Percentiles rank a stretch among this genome's conserved stretches.
These are phyloP conservation scores for Tribolium freemani DNA, from an alignment of 2,888 invertebrate species.

Conservation along the genomic window DNA sequence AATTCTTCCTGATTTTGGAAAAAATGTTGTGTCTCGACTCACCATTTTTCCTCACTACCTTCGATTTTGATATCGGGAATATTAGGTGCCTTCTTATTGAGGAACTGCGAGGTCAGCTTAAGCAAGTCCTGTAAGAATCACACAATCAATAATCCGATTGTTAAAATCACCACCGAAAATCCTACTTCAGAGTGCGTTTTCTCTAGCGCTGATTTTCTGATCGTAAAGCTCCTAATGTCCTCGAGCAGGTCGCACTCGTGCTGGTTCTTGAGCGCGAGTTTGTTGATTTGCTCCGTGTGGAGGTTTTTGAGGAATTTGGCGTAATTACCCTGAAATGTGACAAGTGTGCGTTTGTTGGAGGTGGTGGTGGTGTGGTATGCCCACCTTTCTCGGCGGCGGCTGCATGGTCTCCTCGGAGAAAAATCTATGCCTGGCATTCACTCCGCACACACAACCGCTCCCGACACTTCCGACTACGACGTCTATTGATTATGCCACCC, in stretches of 20 bases:
- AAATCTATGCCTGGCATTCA: slow-evolving; percentile 54
- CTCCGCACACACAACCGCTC: slow-evolving; percentile 60
- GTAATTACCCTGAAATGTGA: slow-evolving; percentile 84
- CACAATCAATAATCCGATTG: slow-evolving; percentile 3
- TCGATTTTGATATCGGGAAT: slow-evolving; percentile 93
- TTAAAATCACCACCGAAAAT: slow-evolving; percentile 49
- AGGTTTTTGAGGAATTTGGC: slow-evolving; percentile 93
- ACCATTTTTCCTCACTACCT: slow-evolving; percentile 93
- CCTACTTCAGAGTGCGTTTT: slow-evolving; percentile 93
- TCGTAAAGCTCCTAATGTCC: slow-evolving; percentile 91
- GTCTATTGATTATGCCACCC: slow-evolving; percentile 66
- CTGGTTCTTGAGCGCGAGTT: slow-evolving; percentile 93
- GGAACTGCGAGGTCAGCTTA: slow-evolving; percentile 91
- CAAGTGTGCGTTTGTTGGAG: slow-evolving; percentile 2
- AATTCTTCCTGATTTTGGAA: too few species aligned
- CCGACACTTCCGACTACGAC: slow-evolving; percentile 58
- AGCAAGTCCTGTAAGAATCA: slow-evolving; percentile 79
- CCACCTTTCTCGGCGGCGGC: slow-evolving; percentile 90
- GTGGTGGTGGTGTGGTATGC: slow-evolving; percentile 32
- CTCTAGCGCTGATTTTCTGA: slow-evolving; percentile 93
- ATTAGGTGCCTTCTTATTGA: slow-evolving; percentile 94
- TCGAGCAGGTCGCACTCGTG: slow-evolving; percentile 96
- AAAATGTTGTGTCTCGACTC: slow-evolving; percentile 59
- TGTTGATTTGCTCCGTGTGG: slow-evolving; percentile 93
- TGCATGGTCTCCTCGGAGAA: slow-evolving; percentile 72